Percentiles rank a stretch among this genome's conserved stretches.
Evolutionary conservation across 30 jellyfish, hydroid and myxozoan genomes (phyloP).

Genomic region (Hydractinia echinata): DNA sequence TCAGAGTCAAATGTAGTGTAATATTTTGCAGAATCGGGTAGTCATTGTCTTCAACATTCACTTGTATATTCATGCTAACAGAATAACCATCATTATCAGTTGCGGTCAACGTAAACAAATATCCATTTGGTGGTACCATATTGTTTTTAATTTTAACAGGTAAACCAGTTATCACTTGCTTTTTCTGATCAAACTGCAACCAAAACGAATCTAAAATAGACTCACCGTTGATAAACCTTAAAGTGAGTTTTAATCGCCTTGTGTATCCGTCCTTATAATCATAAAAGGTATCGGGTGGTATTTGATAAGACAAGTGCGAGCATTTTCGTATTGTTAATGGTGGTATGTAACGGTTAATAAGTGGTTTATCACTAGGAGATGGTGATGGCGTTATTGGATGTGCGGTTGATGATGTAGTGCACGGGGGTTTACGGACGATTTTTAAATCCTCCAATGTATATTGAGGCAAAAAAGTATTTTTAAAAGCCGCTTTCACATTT

Average conservation of each 20-base stretch:
- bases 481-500: neutral
- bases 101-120: neutral
- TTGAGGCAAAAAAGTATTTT: neutral
- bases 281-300: constrained; percentile 56
- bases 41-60: neutral
- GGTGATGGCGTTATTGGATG: constrained; percentile 1
- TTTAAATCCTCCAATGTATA: neutral
- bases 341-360: neutral
- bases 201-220: constrained; percentile 38
- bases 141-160: neutral
- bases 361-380: constrained; percentile 2
- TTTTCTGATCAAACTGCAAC: constrained; percentile 53
- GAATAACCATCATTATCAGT: neutral
- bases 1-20: neutral
- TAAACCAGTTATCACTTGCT: constrained; percentile 41
- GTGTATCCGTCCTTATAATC: constrained; percentile 80
- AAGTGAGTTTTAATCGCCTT: constrained; percentile 37
- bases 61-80: neutral
- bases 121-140: neutral
- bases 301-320: constrained; percentile 12
- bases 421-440: neutral
- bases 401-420: constrained; percentile 10
- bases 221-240: constrained; percentile 32
- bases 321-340: constrained; percentile 20
- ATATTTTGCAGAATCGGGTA: constrained; percentile 6